These are phyloP conservation scores for Psilanteris sp. DNA, from an alignment of 1,140 invertebrate species.

Conservation along the genomic window DNA sequence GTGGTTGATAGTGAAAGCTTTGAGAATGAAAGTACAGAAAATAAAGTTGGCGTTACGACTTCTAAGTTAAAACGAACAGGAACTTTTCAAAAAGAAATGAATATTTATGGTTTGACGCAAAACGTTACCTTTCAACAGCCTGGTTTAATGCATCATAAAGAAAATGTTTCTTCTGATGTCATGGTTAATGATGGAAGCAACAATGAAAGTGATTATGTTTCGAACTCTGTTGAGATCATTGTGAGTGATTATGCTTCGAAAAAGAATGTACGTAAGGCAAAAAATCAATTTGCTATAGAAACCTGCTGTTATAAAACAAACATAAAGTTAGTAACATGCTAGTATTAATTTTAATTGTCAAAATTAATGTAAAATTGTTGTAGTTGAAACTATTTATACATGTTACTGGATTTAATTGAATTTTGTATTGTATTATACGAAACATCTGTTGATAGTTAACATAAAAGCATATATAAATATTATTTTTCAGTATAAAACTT, in stretches of 20 bases:
- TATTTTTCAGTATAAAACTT: too few species aligned
- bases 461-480: too few species aligned
- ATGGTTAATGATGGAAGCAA: constrained; percentile 29
- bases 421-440: too few species aligned
- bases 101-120: constrained; percentile 53
- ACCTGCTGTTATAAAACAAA: too few species aligned
- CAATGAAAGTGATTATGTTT: constrained; percentile 55
- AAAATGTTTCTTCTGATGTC: constrained; percentile 22
- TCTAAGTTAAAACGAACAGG: constrained; percentile 67
- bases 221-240: constrained; percentile 71
- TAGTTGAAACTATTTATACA: too few species aligned
- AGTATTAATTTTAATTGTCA: too few species aligned
- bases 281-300: constrained; percentile 27
- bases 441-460: too few species aligned
- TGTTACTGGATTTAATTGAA: too few species aligned
- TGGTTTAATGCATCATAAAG: constrained; percentile 43
- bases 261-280: constrained; percentile 31
- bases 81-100: constrained; percentile 70
- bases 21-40: constrained; percentile 44
- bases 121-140: constrained; percentile 41
- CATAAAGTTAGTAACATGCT: too few species aligned
- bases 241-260: constrained; percentile 57
- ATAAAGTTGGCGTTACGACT: constrained; percentile 10
- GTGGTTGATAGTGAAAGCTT: constrained; percentile 35
- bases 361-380: too few species aligned